Base-by-base conservation (phyloP, 1,140 invertebrate genomes). In the Lepidotrigona ventralis region DNA sequence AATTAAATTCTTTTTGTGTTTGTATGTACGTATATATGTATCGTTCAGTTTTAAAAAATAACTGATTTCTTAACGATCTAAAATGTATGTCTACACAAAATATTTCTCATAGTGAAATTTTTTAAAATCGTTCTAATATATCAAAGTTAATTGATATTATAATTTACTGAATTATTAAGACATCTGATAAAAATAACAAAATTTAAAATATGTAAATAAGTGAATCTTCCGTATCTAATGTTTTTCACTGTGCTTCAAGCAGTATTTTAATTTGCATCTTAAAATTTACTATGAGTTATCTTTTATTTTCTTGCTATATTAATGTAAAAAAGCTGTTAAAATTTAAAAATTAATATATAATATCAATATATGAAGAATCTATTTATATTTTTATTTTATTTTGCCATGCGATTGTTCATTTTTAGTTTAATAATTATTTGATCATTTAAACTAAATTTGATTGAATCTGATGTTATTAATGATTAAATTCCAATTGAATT, bases 81-180 rank as follows among this genome's bases (percentile, higher is more conserved):
- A 74, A 74, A 15, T 39, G 54, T 58, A 39, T 60, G 23, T 51
- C 21, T 46, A n/a, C 21, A 70, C 4, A 73, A 29, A 56, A 58
- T 73, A 68, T 39, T 73, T 21, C 15, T 29, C 5, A 33, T 54
- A 46, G 23, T 63, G 60, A 14, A 26, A 60, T 17, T 21, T 60
- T 23, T 39, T 74, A 39, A n/a, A 74, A n/a, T 14, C 56, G 39
- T 21, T 58, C 23, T 17, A 51, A 51, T 51, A 5, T 51, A 26
- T 64, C 8, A 58, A 15, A 29, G 21, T 39, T 39, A 11, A 58
- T 1, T 56, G 51, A 56, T 33, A 72, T 72, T 33, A 54, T 29
- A 72, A 72, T 58, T 58, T 56, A 39, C 39, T 58, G 21, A 60
- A 60, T 60, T 72, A 72, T 72, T 74, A 33, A 58, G 21, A n/a